phyloP scores from a whole-genome alignment of 2,797 vertebrate species.

The Sebastes ruberrimus region DNA sequence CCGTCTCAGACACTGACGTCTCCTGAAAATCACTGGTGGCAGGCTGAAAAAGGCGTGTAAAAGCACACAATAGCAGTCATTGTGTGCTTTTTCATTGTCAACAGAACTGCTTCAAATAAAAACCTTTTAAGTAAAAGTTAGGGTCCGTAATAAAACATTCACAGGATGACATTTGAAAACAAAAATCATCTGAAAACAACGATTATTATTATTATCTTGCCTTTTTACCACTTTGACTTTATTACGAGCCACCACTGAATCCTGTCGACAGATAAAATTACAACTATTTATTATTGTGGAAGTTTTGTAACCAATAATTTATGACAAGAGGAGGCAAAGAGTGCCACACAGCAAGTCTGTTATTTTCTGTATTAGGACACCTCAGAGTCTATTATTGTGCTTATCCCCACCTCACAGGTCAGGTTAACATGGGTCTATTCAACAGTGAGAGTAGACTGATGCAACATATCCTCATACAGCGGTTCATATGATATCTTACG shows the following conservation, averaged over 20 bases:
- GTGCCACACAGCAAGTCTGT: too few relatives aligned
- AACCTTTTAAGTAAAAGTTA: not conserved
- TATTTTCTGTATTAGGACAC: not conserved
- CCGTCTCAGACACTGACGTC: not conserved
- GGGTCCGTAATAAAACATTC: not conserved
- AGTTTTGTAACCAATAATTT: not conserved
- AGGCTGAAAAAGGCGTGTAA: not conserved
- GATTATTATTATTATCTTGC: not conserved
- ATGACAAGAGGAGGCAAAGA: not conserved
- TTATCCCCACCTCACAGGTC: not conserved
- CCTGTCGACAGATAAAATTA: not conserved
- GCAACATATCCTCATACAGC: too few relatives aligned
- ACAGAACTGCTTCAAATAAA: not conserved
- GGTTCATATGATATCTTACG: too few relatives aligned
- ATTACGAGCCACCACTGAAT: not conserved
- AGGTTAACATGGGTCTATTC: not conserved
- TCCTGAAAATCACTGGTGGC: constrained; percentile 24
- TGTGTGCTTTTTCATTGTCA: not conserved
- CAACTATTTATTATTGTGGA: not conserved
- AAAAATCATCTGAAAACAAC: not conserved
- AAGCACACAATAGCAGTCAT: not conserved
- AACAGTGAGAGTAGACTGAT: not conserved
- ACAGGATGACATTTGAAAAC: not conserved
- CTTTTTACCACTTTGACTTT: not conserved
- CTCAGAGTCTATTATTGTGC: not conserved